Conservation (phyloP, 2,888 invertebrate genomes). For the Isoperla grammatica region DNA sequence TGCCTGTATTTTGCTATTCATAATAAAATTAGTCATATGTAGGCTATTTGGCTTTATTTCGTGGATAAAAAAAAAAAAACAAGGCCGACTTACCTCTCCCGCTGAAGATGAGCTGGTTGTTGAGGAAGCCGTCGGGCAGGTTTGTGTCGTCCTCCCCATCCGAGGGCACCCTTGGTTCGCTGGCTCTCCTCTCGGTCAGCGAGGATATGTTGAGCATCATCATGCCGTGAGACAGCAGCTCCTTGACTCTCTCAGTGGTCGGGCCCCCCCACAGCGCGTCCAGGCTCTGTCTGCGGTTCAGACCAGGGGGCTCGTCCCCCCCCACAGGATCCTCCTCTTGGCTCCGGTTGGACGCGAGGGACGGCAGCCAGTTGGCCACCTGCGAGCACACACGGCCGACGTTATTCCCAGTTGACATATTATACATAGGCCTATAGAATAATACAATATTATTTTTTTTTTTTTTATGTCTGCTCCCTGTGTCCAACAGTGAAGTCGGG, state of each 20-base stretch:
- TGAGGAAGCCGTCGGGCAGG: not conserved
- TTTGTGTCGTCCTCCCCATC: slow-evolving; percentile 6
- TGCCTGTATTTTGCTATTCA: too few species aligned
- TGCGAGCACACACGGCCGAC: too few species aligned
- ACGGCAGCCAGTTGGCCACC: slow-evolving; percentile 47
- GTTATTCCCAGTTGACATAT: too few species aligned
- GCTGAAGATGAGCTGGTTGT: not conserved
- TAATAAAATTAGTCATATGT: too few species aligned
- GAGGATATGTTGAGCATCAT: slow-evolving; percentile 64
- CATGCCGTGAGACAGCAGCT: slow-evolving; percentile 71
- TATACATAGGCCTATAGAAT: too few species aligned
- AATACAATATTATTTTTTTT: too few species aligned
- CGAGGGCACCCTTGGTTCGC: slow-evolving; percentile 52
- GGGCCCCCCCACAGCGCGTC: slow-evolving; percentile 67
- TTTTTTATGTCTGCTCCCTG: too few species aligned
- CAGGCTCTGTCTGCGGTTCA: slow-evolving; percentile 61
- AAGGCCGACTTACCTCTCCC: not conserved
- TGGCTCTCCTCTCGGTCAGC: slow-evolving; percentile 66
- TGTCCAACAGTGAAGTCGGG: too few species aligned
- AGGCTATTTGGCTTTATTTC: too few species aligned
- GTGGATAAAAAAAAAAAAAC: too few species aligned
- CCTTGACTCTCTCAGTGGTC: slow-evolving; percentile 65
- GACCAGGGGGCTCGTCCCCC: slow-evolving; percentile 40
- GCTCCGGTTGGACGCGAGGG: slow-evolving; percentile 41
- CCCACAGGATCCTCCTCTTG: slow-evolving; percentile 37